Percentiles rank a stretch among this genome's conserved stretches.
These are phyloP conservation scores for Phyllostomus discolor DNA, from an alignment of 2,113 vertebrate genomes.

Conservation along the genomic window DNA sequence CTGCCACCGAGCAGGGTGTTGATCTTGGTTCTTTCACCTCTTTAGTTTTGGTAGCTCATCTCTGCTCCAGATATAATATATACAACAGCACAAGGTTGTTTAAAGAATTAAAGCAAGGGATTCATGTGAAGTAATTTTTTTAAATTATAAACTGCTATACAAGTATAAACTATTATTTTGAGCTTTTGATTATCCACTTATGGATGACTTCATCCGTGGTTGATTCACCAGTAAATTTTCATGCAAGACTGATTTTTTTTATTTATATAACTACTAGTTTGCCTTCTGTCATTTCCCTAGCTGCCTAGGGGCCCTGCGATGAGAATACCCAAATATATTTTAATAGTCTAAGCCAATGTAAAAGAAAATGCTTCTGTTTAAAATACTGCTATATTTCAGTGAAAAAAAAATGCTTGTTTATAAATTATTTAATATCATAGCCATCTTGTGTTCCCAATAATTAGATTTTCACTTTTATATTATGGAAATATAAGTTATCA, in stretches of 20 bases:
- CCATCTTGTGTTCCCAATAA: background rate
- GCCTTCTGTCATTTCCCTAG: background rate
- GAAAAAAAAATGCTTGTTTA: background rate
- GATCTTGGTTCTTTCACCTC: background rate
- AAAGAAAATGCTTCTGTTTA: slow-evolving; percentile 4
- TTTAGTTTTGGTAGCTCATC: background rate
- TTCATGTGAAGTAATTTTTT: background rate
- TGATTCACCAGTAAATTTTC: background rate
- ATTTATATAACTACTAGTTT: background rate
- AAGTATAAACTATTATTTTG: background rate
- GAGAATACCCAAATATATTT: background rate
- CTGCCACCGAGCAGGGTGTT: background rate
- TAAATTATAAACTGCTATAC: background rate
- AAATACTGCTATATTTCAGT: background rate
- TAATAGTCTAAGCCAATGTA: background rate
- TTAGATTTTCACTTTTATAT: background rate
- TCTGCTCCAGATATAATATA: background rate
- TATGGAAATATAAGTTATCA: background rate
- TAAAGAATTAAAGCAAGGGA: background rate
- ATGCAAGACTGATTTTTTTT: background rate
- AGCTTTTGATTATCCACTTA: background rate
- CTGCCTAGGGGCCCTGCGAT: background rate
- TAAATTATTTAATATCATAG: slow-evolving; percentile 13
- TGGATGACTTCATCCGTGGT: background rate
- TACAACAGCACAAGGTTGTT: background rate